phyloP scores from a whole-genome alignment of 2,113 vertebrate genomes.

The Dissostichus mawsoni region DNA sequence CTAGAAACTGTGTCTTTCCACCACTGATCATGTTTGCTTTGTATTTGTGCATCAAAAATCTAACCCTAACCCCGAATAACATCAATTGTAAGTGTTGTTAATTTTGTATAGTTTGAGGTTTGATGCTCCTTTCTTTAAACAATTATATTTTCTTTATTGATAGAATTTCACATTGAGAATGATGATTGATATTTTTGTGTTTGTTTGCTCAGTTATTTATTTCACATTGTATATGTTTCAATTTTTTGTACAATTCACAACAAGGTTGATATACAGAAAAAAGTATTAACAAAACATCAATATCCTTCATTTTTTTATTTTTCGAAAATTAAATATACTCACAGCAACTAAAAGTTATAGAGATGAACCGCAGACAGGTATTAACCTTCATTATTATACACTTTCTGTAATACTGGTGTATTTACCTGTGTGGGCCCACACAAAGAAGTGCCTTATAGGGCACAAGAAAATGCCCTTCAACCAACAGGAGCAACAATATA shows the following conservation, averaged over 20 bases:
- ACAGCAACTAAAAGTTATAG: not conserved
- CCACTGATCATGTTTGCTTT: not conserved
- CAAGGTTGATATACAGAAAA: conserved; percentile 11
- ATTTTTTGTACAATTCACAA: not conserved
- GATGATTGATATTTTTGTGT: not conserved
- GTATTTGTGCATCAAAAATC: too few relatives aligned
- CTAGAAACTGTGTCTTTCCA: not conserved
- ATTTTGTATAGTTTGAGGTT: not conserved
- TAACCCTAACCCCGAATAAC: too few relatives aligned
- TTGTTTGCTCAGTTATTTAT: not conserved
- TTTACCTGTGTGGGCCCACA: conserved; percentile 19
- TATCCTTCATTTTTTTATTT: conserved; percentile 16
- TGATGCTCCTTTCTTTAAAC: not conserved
- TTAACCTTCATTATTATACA: conserved; percentile 16
- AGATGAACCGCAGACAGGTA: conserved; percentile 11
- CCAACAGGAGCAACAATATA: conserved; percentile 9
- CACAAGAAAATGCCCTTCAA: conserved; percentile 37
- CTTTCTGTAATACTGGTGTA: conserved; percentile 58
- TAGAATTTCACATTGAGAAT: not conserved
- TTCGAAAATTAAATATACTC: not conserved
- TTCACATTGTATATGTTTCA: not conserved
- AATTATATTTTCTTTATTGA: not conserved
- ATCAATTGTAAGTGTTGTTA: conserved; percentile 5
- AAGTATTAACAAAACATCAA: not conserved
- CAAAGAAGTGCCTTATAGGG: conserved; percentile 11